These are phyloP conservation scores for Nycticorax nycticorax DNA, from an alignment of 2,113 vertebrate species.

Conservation along the genomic window DNA sequence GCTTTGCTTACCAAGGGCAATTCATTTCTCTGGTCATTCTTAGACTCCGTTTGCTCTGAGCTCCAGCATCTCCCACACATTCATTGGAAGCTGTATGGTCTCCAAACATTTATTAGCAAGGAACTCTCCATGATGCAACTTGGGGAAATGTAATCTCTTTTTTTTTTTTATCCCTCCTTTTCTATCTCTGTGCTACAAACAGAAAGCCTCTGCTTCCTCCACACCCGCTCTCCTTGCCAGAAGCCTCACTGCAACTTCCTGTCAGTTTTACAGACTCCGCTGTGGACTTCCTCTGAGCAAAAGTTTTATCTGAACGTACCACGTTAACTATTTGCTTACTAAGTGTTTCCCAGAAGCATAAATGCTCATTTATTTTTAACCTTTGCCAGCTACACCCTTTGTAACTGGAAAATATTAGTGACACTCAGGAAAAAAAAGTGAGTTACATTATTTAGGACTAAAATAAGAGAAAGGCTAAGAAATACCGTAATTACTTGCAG, in stretches of 20 bases:
- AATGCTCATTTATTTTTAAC: background rate
- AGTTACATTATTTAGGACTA: background rate
- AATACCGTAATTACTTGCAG: background rate
- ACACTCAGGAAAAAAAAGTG: background rate
- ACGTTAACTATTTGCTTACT: slow-evolving; percentile 17
- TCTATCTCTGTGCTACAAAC: slow-evolving; percentile 2
- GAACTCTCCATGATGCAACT: background rate
- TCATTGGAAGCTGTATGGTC: fast-evolving
- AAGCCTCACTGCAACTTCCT: slow-evolving; percentile 56
- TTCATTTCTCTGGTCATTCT: background rate
- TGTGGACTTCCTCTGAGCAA: slow-evolving; percentile 10
- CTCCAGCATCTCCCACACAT: background rate
- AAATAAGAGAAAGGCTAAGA: background rate
- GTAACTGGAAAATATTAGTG: background rate
- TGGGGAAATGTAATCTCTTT: background rate
- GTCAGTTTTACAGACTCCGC: slow-evolving; percentile 12
- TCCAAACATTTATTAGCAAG: background rate
- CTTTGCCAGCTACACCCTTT: background rate
- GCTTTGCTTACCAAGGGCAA: background rate
- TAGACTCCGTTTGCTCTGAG: background rate
- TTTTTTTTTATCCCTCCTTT: background rate
- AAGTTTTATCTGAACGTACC: background rate
- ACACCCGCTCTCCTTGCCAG: slow-evolving; percentile 46
- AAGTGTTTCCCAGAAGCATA: background rate
- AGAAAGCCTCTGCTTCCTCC: slow-evolving; percentile 26